A percentile compares a stretch with the other conserved stretches of the same genome.
Evolutionary conservation across 2,797 vertebrate genomes (phyloP).

Genomic region (Sebastolobus altivelis): DNA sequence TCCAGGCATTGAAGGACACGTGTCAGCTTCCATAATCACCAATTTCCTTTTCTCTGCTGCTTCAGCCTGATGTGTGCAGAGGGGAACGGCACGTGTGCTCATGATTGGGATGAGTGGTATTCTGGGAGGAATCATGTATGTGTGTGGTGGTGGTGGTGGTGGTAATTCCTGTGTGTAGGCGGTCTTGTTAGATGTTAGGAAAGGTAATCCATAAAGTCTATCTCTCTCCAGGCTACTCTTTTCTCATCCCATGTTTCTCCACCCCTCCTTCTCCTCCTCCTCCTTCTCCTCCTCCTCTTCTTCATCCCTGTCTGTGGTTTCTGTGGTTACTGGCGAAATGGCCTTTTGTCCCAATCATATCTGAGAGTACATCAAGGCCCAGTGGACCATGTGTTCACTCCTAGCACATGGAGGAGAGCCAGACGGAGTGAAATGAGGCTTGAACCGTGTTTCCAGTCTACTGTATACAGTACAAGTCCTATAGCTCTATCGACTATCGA

Average conservation of each 20-base stretch:
- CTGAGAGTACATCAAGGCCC: constrained; percentile 17
- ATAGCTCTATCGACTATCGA: background rate
- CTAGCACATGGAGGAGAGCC: constrained; percentile 7
- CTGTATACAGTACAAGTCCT: constrained; percentile 10
- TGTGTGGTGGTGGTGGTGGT: background rate
- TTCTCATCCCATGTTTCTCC: constrained; percentile 20
- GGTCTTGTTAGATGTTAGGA: constrained; percentile 34
- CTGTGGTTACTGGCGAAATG: constrained; percentile 43
- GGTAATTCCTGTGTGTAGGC: constrained; percentile 10
- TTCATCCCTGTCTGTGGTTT: constrained; percentile 1
- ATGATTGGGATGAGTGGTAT: constrained; percentile 24
- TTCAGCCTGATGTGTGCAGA: constrained; percentile 28
- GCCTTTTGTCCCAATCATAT: constrained; percentile 48
- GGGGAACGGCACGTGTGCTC: background rate
- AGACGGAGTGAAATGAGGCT: constrained; percentile 27
- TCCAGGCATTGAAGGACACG: constrained; percentile 22
- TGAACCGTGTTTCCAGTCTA: constrained; percentile 16
- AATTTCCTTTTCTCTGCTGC: constrained; percentile 43
- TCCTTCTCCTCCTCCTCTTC: background rate
- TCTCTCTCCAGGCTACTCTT: constrained; percentile 35
- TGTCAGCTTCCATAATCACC: constrained; percentile 34
- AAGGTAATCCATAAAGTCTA: constrained; percentile 56
- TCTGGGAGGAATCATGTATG: constrained; percentile 11
- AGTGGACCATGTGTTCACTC: constrained; percentile 33
- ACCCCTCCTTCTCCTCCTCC: background rate